These are phyloP conservation scores for Zenarchopterus dispar DNA, from an alignment of 2,797 vertebrate species.

Conservation along the genomic window DNA sequence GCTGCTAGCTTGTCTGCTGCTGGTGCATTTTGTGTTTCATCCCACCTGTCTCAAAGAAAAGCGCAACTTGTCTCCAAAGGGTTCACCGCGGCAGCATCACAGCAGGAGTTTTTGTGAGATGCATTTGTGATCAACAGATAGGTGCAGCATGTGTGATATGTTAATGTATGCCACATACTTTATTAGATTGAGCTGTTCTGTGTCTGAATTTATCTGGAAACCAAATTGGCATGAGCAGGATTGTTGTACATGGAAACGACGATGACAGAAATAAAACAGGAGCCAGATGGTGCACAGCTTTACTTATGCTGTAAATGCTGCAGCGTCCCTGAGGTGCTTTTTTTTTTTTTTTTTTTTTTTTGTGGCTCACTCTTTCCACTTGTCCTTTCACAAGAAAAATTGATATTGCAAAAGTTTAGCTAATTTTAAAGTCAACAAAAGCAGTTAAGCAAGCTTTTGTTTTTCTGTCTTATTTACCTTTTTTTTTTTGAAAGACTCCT, in stretches of 20 bases:
- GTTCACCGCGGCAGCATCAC: slow-evolving; percentile 54
- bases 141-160: slow-evolving; percentile 68
- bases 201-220: slow-evolving; percentile 59
- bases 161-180: slow-evolving; percentile 63
- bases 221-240: slow-evolving; percentile 47
- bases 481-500: slow-evolving; percentile 47
- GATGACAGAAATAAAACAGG: slow-evolving; percentile 65
- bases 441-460: slow-evolving; percentile 41
- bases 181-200: slow-evolving; percentile 54
- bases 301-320: slow-evolving; percentile 43
- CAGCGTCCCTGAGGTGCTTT: slow-evolving; percentile 47
- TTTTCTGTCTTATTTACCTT: slow-evolving; percentile 42
- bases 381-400: slow-evolving; percentile 50
- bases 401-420: slow-evolving; percentile 40
- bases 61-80: slow-evolving; percentile 61
- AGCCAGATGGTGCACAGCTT: slow-evolving; percentile 65
- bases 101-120: slow-evolving; percentile 62
- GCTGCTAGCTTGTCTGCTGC: slow-evolving; percentile 62
- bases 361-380: slow-evolving; percentile 34
- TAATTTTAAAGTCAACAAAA: slow-evolving; percentile 50
- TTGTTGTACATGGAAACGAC: slow-evolving; percentile 42
- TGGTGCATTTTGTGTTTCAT: slow-evolving; percentile 59
- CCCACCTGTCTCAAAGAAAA: slow-evolving; percentile 66
- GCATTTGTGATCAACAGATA: slow-evolving; percentile 70
- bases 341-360: neutral